Evolutionary conservation across 1,140 invertebrate species (phyloP), one percentile per base, ranked within the genome.

Genomic region (Hirudo medicinalis): DNA sequence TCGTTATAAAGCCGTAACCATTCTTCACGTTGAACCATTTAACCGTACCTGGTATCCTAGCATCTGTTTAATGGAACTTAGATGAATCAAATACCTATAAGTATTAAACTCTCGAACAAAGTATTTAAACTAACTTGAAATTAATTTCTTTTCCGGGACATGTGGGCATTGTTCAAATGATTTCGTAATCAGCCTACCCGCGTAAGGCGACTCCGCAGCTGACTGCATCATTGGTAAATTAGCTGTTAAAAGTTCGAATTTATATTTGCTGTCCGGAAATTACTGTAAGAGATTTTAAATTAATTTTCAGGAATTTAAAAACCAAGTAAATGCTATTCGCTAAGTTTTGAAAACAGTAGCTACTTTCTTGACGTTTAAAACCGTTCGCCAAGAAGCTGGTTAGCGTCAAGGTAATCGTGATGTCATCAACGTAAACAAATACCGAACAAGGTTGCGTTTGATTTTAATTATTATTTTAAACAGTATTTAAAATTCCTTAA

Each of bases 21-120:
- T 93, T 97, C 86, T 97, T 98, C 55, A 97, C 94, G 83, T 97
- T 97, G 86, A 97, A 97, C 92, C 92, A 95, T 85, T 95, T 94
- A n/a, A 95, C 92, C 77, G 89, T 91, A 79, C 92, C 92, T 80
- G 88, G 89, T 27, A 71, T 54, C 43, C 36, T 71, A 0, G 22
- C 57, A 22, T 40, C 70, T 66, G 40, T 17, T 63, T 1, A 11
- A n/a, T 32, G 29, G 29, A 63, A 63, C 19, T 63, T 25, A n/a
- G 6, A 11, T n/a, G 29, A 63, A 8, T 63, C 9, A 63, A 25
- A 63, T 6, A 15, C 9, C 9, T 11, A 8, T 6, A 25, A 25
- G 0, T 1, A 63, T 6, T 63, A 63, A 25, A 63, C 22, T 63
- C 5, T 63, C 22, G 22, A 63, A 11, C 57, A 8, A 25, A 63